Evolutionary conservation across 2,888 invertebrate species (phyloP).

Genomic region (Caenorhabditis angaria): DNA sequence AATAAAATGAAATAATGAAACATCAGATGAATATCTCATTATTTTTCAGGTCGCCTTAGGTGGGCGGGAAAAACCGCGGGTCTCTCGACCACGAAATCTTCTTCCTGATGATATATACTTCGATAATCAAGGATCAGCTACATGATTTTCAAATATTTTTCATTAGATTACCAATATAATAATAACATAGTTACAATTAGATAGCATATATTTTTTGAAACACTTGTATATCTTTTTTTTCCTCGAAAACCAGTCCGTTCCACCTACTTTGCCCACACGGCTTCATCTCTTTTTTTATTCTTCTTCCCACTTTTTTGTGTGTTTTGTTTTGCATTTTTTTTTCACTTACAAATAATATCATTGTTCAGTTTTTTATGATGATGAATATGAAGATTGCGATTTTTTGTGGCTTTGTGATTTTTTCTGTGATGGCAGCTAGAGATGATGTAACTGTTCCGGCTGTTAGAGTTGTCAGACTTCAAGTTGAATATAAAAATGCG

Average conservation of each 20-base stretch:
- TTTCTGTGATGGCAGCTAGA: background rate
- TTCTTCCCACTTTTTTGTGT: background rate
- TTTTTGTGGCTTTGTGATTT: background rate
- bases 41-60: constrained; percentile 62
- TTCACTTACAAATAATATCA: background rate
- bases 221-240: background rate
- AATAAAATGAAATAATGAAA: too few species aligned
- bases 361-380: too few species aligned
- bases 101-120: constrained; percentile 70
- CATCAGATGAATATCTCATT: background rate
- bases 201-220: background rate
- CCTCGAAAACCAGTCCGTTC: background rate
- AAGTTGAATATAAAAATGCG: constrained; percentile 53
- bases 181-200: background rate
- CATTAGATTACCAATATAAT: background rate
- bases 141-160: constrained; percentile 15
- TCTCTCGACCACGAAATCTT: constrained; percentile 62
- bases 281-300: constrained; percentile 1
- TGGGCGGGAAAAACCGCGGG: constrained; percentile 56
- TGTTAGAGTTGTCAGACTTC: constrained; percentile 60
- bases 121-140: constrained; percentile 67
- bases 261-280: background rate
- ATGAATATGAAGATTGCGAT: background rate
- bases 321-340: constrained; percentile 6
- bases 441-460: constrained; percentile 48